Evolutionary conservation across 2,797 vertebrate species (phyloP), one percentile per base, ranked within the genome.

Genomic region (Trematomus bernacchii): DNA sequence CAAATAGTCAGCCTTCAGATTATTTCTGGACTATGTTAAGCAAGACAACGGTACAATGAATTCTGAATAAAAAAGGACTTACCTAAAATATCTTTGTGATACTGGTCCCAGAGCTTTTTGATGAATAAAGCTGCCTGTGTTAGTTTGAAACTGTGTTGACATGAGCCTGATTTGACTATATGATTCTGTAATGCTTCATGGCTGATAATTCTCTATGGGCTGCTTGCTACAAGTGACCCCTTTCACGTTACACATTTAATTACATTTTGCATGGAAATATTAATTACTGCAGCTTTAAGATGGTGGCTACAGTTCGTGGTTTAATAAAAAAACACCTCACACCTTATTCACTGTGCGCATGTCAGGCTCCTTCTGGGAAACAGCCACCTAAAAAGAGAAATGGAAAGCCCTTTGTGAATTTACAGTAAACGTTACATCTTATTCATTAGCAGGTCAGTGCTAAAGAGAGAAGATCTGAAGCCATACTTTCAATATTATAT

Each of bases 331-430:
- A 69, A 70, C 54, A 58, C n/a, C 10, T 65, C 83, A 44, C 64
- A 94, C 94, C 76, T 61, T 51, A 59, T 51, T 72, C 10, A 90
- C 73, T 64, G 89, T 81, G 51, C 13, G 80, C 57, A 85, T 68
- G 33, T 86, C 86, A 8, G 84, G 57, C 53, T 90, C 87, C 71
- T 78, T 85, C 73, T 86, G 85, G 63, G 90, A 47, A 77, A 85
- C 78, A 21, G 93, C 74, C 63, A 89, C 90, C 93, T 94, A 65
- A 33, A 88, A 83, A 3, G 13, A 87, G 60, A 84, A 71, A 86
- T 37, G 9, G 61, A 86, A 80, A n/a, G 10, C 64, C 40, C 16
- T 67, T 23, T 57, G 74, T 74, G 57, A 83, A 83, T 72, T 42
- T 70, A n/a, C n/a, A n/a, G n/a, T n/a, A 18, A 66, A 46, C 69